phyloP scores from a whole-genome alignment of 2,113 vertebrate genomes.

The Cephalopterus ornatus region DNA sequence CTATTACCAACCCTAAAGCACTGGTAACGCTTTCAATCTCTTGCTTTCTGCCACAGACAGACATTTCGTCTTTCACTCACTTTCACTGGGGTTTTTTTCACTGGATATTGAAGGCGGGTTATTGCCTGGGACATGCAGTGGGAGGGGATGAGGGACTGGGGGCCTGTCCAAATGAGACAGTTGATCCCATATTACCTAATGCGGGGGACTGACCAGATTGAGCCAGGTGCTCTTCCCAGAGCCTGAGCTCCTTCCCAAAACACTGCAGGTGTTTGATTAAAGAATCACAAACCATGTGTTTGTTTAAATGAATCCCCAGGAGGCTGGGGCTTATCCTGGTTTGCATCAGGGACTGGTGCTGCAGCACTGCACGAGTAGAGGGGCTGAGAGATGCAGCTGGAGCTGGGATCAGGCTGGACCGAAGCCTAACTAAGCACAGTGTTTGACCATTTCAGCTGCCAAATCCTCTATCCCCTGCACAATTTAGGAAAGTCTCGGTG shows the following conservation, averaged over 20 bases:
- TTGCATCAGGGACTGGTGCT: accelerated
- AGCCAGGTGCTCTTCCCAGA: background rate
- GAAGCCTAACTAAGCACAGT: accelerated
- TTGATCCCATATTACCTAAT: background rate
- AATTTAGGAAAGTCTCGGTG: background rate
- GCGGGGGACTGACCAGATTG: background rate
- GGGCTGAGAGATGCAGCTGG: accelerated
- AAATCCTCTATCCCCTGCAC: background rate
- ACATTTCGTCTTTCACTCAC: background rate
- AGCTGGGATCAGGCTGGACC: background rate
- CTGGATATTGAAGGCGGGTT: accelerated
- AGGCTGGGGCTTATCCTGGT: background rate
- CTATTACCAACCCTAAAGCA: conserved; percentile 25
- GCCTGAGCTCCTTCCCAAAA: background rate
- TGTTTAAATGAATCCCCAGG: background rate
- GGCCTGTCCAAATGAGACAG: background rate
- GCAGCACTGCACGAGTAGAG: accelerated
- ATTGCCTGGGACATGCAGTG: background rate
- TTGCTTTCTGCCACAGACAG: background rate
- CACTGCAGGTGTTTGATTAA: background rate
- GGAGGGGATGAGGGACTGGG: background rate
- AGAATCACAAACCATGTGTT: accelerated
- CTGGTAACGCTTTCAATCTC: conserved; percentile 5
- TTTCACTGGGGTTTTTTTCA: background rate
- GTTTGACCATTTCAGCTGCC: background rate